Evolutionary conservation across 2,888 invertebrate genomes (phyloP).

Genomic region (Cheilosia soror): DNA sequence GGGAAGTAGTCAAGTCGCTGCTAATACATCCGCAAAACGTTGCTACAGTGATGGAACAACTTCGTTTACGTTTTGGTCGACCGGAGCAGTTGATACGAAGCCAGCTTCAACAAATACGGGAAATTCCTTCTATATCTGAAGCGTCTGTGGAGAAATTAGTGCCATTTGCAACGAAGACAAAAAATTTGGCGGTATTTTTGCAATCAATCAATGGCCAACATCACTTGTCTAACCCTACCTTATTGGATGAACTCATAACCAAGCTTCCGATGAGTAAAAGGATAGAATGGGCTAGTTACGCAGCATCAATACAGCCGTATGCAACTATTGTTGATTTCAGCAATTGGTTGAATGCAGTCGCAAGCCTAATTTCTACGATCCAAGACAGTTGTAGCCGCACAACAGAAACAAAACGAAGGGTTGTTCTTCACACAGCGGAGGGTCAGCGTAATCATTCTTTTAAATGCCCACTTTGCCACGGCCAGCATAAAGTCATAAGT

Average conservation of each 20-base stretch:
- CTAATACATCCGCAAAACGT: conserved; percentile 63
- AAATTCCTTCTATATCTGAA: conserved; percentile 34
- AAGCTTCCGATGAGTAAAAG: conserved; percentile 49
- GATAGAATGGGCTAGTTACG: conserved; percentile 36
- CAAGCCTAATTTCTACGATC: conserved; percentile 11
- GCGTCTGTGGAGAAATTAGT: conserved; percentile 31
- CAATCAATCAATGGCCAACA: conserved; percentile 22
- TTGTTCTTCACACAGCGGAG: conserved; percentile 33
- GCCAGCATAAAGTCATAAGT: neutral
- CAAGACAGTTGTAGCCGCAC: conserved; percentile 2
- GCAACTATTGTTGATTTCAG: conserved; percentile 36
- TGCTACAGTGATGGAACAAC: conserved; percentile 45
- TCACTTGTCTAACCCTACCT: conserved; percentile 27
- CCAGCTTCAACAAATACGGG: conserved; percentile 48
- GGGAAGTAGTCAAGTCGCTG: neutral
- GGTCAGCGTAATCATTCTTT: neutral
- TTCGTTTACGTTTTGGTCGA: conserved; percentile 64
- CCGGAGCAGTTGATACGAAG: conserved; percentile 59
- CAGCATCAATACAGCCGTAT: conserved; percentile 10
- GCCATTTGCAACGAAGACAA: conserved; percentile 38
- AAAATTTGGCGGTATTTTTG: conserved; percentile 34
- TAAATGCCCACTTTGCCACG: neutral
- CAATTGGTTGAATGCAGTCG: conserved; percentile 43
- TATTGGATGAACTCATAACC: conserved; percentile 33
- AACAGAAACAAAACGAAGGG: conserved; percentile 22